phyloP scores from a whole-genome alignment of 2,113 vertebrate species.

The Carassius auratus region DNA sequence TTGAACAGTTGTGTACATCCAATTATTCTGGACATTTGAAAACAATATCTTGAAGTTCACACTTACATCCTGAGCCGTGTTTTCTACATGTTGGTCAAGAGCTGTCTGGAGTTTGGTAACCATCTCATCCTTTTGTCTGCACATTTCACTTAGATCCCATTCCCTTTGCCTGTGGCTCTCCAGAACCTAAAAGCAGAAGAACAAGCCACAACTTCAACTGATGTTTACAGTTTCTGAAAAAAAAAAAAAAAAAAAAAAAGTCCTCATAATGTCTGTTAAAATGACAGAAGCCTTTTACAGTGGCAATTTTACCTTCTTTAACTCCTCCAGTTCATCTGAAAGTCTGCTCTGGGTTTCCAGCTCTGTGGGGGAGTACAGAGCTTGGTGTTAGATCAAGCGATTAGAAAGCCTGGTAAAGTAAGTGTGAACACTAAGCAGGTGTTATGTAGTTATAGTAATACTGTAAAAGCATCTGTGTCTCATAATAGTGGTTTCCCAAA shows the following conservation, averaged over 20 bases:
- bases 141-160: constrained; percentile 70
- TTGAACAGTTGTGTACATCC: background rate
- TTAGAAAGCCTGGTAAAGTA: constrained; percentile 7
- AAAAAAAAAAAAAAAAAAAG: background rate
- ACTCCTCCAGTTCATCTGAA: constrained; percentile 69
- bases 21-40: background rate
- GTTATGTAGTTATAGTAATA: background rate
- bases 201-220: constrained; percentile 4
- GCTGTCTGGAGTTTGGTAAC: constrained; percentile 65
- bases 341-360: constrained; percentile 60
- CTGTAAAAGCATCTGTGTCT: background rate
- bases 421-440: background rate
- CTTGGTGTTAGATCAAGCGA: constrained; percentile 19
- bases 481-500: background rate
- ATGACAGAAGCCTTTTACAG: background rate
- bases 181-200: constrained; percentile 66
- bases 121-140: constrained; percentile 72
- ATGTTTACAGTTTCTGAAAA: background rate
- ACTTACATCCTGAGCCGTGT: constrained; percentile 72
- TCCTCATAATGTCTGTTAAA: background rate
- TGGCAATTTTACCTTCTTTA: constrained; percentile 72
- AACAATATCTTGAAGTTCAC: background rate
- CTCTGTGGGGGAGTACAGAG: constrained; percentile 65
- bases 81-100: constrained; percentile 64
- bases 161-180: constrained; percentile 72